A percentile compares a stretch with the other conserved stretches of the same genome.
Evolutionary conservation across 1,140 invertebrate species (phyloP).

Genomic region (Lordiphosa clarofinis): DNA sequence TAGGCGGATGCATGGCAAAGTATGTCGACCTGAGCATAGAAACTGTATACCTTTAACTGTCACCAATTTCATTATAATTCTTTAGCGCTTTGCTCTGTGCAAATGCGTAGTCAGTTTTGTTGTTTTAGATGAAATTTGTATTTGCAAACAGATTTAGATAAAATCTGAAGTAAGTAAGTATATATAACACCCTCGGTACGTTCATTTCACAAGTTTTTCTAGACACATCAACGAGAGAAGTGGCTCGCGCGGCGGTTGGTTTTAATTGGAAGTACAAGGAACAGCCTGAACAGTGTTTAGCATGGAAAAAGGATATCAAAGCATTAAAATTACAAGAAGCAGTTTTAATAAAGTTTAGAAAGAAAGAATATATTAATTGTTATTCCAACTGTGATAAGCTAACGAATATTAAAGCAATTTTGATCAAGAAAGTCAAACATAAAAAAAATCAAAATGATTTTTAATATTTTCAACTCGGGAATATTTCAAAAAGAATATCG

Average conservation of each 20-base stretch:
- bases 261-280: neutral
- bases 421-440: slow-evolving; percentile 15
- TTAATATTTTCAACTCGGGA: slow-evolving; percentile 48
- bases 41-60: too few relatives aligned
- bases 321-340: slow-evolving; percentile 28
- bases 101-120: neutral
- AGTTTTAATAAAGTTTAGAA: slow-evolving; percentile 37
- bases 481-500: slow-evolving; percentile 54
- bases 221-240: slow-evolving; percentile 3
- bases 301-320: slow-evolving; percentile 50
- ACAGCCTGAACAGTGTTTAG: slow-evolving; percentile 17
- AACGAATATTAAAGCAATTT: neutral
- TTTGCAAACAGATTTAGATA: slow-evolving; percentile 60
- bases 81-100: too few relatives aligned
- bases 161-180: slow-evolving; percentile 22
- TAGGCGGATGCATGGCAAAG: too few relatives aligned
- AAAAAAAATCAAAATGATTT: slow-evolving; percentile 26
- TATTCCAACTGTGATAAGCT: slow-evolving; percentile 46
- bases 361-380: neutral
- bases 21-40: too few relatives aligned
- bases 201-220: slow-evolving; percentile 46
- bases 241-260: neutral
- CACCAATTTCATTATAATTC: too few relatives aligned
- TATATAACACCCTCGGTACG: slow-evolving; percentile 23
- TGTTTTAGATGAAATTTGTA: slow-evolving; percentile 30